Base-by-base conservation (phyloP, 2,797 vertebrate genomes). In the Enteromius paludinosus region DNA sequence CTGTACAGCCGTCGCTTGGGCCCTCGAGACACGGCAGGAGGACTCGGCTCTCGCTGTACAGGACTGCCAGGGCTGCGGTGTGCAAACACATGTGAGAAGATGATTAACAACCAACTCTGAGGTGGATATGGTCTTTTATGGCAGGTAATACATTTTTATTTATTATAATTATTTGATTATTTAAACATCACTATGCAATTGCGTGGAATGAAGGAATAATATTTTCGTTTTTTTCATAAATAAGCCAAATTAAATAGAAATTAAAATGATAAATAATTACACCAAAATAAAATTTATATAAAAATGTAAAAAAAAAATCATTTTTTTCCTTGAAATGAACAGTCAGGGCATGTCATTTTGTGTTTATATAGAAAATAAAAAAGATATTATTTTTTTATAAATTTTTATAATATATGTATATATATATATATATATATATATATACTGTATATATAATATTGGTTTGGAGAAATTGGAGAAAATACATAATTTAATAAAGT, bases 1-100 rank as follows among this genome's bases (percentile, higher is more conserved):
- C 97, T 98, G 95, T 99, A 98, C 85, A 98, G 95, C 91, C 97
- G 96, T 92, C 96, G 95, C 94, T 98, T 98, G 90, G 96, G 95
- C 90, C 96, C 95, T 89, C 96, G 95, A 1, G 94, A 93, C 56
- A 93, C 95, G 2, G 87, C 86, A 11, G 95, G 92, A 54, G 95
- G 95, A 82, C 95, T 95, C 90, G 81, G 91, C 83, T 95, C 94
- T 78, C 90, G 89, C 47, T 93, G 94, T 28, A 93, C 93, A 7
- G 92, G 92, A 11, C 88, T 90, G 88, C 94, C 93, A 84, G 96
- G 97, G 91, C 97, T 98, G 92, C 91, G 93, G 91, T 91, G 94
- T 89, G 90, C 41, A 84, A 73, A 86, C 68, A 84, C 23, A 4
- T 23, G 85, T 68, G 84, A 56, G 72, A 12, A 70, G n/a, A 45